Base-by-base conservation (phyloP, 2,888 invertebrate genomes). In the Heliconius aoede region DNA sequence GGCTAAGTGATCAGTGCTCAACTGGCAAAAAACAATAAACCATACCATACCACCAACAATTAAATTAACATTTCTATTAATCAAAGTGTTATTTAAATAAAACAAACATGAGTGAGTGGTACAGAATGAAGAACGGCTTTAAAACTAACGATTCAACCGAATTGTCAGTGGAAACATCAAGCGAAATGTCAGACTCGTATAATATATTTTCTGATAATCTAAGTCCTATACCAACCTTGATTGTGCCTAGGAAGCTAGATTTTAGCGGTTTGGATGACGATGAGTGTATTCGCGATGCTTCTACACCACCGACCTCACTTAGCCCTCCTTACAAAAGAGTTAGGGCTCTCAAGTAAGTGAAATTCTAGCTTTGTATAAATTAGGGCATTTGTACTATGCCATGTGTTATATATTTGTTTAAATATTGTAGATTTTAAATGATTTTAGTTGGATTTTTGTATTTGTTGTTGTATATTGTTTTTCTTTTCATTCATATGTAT, bases 141-240 rank as follows among this genome's bases (percentile, higher is more conserved):
- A 88, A 85, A 67, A 90, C 91, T 78, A 87, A 87, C 81, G 89
- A 93, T 88, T 94, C 95, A 78, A 95, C 95, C 79, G 95, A 95
- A 88, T 87, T 95, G 82, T 95, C 95, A 79, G 93, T 93, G 83
- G 95, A 95, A 90, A 95, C 93, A 82, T 95, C 96, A 81, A 95
- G 95, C 90, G 96, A 96, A 89, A 95, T 96, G 91, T 95, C 96
- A 86, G 95, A 95, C 86, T 90, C 93, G 36, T 95, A 95, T 84
- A 96, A 96, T 85, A 88, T 91, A 84, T 95, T 95, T 85, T 95
- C 95, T 82, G 95, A 94, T 76, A 96, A 95, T 88, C 90, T 95
- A 81, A 95, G 95, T 83, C 95, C 95, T 62, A 95, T 95, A 82
- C 93, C 94, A 76, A 89, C 90, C 78, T 87, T 91, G 76, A 94